Conservation (phyloP, 1,140 invertebrate genomes). For the Sarcophaga bullata region DNA sequence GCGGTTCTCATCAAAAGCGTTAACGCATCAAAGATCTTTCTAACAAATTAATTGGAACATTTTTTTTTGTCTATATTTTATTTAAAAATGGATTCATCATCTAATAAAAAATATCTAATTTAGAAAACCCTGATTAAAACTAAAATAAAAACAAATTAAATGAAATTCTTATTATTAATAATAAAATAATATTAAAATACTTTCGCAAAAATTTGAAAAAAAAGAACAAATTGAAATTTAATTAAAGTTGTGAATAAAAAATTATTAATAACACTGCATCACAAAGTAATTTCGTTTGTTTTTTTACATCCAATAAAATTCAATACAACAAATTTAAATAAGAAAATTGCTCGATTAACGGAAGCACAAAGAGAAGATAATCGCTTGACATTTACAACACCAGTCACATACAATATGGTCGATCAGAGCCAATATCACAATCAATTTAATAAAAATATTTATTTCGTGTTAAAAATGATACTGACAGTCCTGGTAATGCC, state of each 20-base stretch:
- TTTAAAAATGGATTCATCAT: not conserved
- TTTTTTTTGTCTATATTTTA: not conserved
- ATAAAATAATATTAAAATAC: not conserved
- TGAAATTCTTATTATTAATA: too few species aligned
- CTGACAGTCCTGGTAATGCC: not conserved
- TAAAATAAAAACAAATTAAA: not conserved
- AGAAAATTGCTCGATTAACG: slow-evolving; percentile 17
- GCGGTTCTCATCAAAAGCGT: slow-evolving; percentile 12
- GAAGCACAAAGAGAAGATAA: slow-evolving; percentile 25
- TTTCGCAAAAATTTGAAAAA: too few species aligned
- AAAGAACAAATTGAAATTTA: slow-evolving; percentile 1
- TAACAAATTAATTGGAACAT: not conserved
- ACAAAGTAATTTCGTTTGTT: not conserved
- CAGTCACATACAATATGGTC: not conserved
- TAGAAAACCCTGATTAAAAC: not conserved
- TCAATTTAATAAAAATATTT: not conserved
- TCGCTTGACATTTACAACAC: slow-evolving; percentile 10
- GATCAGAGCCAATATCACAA: slow-evolving; percentile 8
- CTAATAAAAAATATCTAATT: not conserved
- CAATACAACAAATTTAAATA: not conserved
- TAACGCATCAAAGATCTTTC: not conserved
- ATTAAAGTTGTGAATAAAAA: not conserved
- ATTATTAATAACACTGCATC: not conserved
- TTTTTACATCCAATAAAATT: not conserved
- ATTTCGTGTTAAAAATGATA: slow-evolving; percentile 9